Evolutionary conservation across 2,113 vertebrate genomes (phyloP).

Genomic region (Toxotes chatareus): DNA sequence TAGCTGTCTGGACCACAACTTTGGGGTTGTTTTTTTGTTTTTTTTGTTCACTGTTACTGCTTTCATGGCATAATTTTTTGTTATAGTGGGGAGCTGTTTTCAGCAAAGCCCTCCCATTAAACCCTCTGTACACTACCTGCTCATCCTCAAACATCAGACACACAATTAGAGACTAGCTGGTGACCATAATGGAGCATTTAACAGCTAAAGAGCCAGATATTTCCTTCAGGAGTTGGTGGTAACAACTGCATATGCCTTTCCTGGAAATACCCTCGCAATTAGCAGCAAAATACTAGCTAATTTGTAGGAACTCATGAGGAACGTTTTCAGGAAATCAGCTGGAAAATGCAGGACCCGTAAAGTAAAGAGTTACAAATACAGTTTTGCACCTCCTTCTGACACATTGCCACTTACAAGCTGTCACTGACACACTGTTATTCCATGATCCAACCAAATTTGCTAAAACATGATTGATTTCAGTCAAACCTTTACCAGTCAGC

Average conservation of each 20-base stretch:
- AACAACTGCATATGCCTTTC: background rate
- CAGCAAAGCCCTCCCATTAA: too few relatives aligned
- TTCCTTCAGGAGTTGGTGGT: too few relatives aligned
- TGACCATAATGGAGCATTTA: too few relatives aligned
- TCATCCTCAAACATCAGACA: too few relatives aligned
- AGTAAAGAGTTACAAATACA: background rate
- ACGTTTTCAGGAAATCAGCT: background rate
- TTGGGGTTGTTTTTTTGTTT: too few relatives aligned
- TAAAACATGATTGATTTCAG: constrained; percentile 30
- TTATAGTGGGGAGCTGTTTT: too few relatives aligned
- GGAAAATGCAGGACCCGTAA: background rate
- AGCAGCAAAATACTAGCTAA: background rate
- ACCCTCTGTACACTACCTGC: too few relatives aligned
- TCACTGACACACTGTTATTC: constrained; percentile 34
- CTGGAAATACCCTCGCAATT: background rate
- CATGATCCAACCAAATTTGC: constrained; percentile 30
- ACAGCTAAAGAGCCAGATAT: too few relatives aligned
- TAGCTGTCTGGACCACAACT: too few relatives aligned
- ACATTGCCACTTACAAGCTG: constrained; percentile 31
- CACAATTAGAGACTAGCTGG: too few relatives aligned
- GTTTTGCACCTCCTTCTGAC: constrained; percentile 29
- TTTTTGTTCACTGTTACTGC: too few relatives aligned
- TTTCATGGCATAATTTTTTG: too few relatives aligned
- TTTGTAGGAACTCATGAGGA: background rate
- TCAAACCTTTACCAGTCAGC: constrained; percentile 14